phyloP scores from a whole-genome alignment of 2,888 invertebrate species.

The Parnassius smintheus region DNA sequence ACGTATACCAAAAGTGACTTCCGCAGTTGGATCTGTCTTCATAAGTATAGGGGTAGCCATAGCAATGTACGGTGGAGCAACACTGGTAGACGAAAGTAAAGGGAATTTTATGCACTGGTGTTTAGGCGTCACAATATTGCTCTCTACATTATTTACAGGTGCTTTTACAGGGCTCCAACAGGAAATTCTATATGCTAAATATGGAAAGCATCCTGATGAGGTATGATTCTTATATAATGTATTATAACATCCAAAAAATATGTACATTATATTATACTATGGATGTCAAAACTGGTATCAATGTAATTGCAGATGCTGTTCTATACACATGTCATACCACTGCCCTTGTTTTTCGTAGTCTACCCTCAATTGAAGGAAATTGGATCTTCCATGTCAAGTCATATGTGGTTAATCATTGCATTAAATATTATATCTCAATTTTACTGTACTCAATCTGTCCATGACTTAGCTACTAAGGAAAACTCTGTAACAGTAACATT shows the following conservation, averaged over 20 bases:
- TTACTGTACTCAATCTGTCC: constrained; percentile 66
- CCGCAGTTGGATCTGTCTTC: constrained; percentile 62
- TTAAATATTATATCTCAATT: constrained; percentile 63
- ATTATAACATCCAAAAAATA: no score
- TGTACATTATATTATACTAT: no score
- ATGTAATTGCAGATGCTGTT: constrained; percentile 68
- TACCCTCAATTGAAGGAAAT: constrained; percentile 51
- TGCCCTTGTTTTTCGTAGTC: constrained; percentile 62
- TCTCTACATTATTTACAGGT: constrained; percentile 61
- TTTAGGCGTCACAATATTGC: constrained; percentile 60
- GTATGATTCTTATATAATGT: constrained; percentile 35
- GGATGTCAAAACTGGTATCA: background rate
- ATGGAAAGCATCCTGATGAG: constrained; percentile 74
- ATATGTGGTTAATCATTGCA: constrained; percentile 54
- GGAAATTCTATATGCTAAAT: constrained; percentile 62
- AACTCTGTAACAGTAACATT: constrained; percentile 68
- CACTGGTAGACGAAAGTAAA: constrained; percentile 51
- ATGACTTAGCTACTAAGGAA: constrained; percentile 64
- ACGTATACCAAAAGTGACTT: constrained; percentile 54
- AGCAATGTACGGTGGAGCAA: constrained; percentile 69
- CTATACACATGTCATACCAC: constrained; percentile 62
- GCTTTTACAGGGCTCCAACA: constrained; percentile 71
- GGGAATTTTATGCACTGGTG: constrained; percentile 65
- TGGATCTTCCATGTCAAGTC: constrained; percentile 40
- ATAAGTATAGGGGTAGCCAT: constrained; percentile 63